phyloP scores from a whole-genome alignment of 2,888 invertebrate genomes.

The Habroteleia sp. region DNA sequence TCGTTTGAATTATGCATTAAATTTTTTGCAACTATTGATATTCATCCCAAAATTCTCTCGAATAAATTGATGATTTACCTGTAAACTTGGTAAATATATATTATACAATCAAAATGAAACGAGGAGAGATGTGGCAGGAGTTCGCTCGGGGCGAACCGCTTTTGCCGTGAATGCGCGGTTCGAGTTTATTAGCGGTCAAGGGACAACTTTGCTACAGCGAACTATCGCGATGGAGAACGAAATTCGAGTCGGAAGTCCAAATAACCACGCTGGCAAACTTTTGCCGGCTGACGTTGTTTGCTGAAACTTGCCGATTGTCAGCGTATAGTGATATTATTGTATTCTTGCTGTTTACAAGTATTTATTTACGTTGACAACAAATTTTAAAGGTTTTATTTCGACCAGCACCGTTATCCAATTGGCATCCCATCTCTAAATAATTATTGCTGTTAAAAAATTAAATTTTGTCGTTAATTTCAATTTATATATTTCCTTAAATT shows the following conservation, averaged over 20 bases:
- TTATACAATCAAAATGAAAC: slow-evolving; percentile 46
- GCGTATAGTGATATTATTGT: slow-evolving; percentile 32
- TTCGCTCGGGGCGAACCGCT: slow-evolving; percentile 27
- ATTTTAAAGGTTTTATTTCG: no score
- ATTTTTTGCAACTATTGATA: no score
- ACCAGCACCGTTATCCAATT: no score
- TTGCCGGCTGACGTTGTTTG: slow-evolving; percentile 36
- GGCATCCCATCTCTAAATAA: no score
- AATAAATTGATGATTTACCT: slow-evolving; percentile 22
- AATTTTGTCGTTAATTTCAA: no score
- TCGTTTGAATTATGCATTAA: no score
- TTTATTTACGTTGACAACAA: no score
- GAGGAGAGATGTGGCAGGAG: slow-evolving; percentile 12
- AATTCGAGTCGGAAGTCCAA: slow-evolving; percentile 55
- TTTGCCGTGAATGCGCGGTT: slow-evolving; percentile 30
- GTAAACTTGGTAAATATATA: slow-evolving; percentile 19
- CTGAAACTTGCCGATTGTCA: slow-evolving; percentile 45
- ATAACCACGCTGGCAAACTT: slow-evolving; percentile 55
- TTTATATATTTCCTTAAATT: no score
- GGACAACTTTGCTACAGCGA: slow-evolving; percentile 54
- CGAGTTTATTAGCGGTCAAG: slow-evolving; percentile 61
- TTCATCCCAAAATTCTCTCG: no score
- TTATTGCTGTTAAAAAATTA: no score
- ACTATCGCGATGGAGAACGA: slow-evolving; percentile 56
- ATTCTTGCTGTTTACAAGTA: slow-evolving; percentile 11